A percentile compares a stretch with the other conserved stretches of the same genome.
phyloP scores from a whole-genome alignment of 2,888 invertebrate genomes.

The Busseola fusca region DNA sequence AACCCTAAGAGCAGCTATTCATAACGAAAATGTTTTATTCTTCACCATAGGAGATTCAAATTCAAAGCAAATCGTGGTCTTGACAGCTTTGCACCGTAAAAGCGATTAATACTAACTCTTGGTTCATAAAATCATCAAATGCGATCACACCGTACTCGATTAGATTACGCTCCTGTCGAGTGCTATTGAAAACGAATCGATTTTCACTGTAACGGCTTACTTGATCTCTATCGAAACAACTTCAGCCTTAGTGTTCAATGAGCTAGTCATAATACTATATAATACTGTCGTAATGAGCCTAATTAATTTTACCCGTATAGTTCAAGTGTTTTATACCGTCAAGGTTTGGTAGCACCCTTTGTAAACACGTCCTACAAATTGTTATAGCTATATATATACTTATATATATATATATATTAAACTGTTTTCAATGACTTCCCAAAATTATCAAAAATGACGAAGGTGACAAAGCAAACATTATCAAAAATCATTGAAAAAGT shows the following conservation, averaged over 20 bases:
- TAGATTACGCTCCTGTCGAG: constrained; percentile 49
- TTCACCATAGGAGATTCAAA: constrained; percentile 39
- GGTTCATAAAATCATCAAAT: constrained; percentile 47
- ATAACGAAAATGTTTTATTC: constrained; percentile 18
- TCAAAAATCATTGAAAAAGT: no score
- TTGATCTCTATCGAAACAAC: constrained; percentile 34
- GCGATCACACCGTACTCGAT: constrained; percentile 43
- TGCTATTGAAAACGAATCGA: constrained; percentile 51
- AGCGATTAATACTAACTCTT: constrained; percentile 54
- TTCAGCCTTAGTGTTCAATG: constrained; percentile 19
- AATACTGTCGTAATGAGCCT: constrained; percentile 26
- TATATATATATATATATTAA: no score
- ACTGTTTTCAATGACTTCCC: no score
- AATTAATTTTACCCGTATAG: constrained; percentile 13
- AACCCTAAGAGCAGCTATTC: neutral
- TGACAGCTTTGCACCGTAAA: constrained; percentile 40
- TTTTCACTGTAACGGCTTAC: constrained; percentile 42
- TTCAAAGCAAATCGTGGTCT: constrained; percentile 40
- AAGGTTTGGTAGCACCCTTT: neutral
- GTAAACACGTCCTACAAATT: neutral
- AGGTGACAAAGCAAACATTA: no score
- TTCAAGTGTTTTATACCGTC: neutral
- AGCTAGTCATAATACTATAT: constrained; percentile 14
- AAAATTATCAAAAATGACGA: no score
- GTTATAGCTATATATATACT: no score